Percentiles rank a stretch among this genome's conserved stretches.
phyloP scores from a whole-genome alignment of 2,888 invertebrate genomes.

The Plebejus anna region DNA sequence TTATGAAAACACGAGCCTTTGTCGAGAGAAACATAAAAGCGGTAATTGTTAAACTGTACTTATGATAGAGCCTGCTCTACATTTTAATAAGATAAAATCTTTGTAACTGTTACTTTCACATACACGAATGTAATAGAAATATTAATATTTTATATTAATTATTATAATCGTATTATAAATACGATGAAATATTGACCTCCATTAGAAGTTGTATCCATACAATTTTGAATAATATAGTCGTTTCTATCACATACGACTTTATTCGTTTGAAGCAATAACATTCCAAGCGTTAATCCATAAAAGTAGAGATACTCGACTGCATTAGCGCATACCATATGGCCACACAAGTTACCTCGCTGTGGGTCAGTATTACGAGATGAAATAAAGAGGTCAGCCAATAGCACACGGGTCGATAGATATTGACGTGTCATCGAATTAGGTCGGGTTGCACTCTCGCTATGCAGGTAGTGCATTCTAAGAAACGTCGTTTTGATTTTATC shows the following conservation, averaged over 20 bases:
- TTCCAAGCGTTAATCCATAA: slow-evolving; percentile 33
- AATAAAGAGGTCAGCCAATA: slow-evolving; percentile 53
- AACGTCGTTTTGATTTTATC: slow-evolving; percentile 37
- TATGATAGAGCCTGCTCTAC: neutral
- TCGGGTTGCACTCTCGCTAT: slow-evolving; percentile 46
- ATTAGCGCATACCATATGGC: slow-evolving; percentile 48
- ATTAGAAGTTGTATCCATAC: neutral
- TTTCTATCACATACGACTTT: neutral
- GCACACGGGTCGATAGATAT: slow-evolving; percentile 46
- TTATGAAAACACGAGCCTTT: neutral
- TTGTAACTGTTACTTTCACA: neutral
- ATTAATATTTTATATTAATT: no score
- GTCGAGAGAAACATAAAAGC: neutral
- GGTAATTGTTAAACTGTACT: neutral
- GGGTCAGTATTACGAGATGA: slow-evolving; percentile 58
- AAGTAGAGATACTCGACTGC: slow-evolving; percentile 33
- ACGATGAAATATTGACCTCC: no score
- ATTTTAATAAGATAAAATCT: neutral
- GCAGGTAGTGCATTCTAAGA: slow-evolving; percentile 74
- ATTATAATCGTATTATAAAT: no score
- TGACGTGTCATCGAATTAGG: slow-evolving; percentile 51
- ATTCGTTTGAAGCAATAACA: slow-evolving; percentile 20
- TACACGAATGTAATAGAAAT: no score
- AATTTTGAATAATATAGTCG: neutral
- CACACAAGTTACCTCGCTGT: slow-evolving; percentile 50